A percentile compares a stretch with the other conserved stretches of the same genome.
phyloP scores from a whole-genome alignment of 2,888 invertebrate species.

The Crematogaster levior region DNA sequence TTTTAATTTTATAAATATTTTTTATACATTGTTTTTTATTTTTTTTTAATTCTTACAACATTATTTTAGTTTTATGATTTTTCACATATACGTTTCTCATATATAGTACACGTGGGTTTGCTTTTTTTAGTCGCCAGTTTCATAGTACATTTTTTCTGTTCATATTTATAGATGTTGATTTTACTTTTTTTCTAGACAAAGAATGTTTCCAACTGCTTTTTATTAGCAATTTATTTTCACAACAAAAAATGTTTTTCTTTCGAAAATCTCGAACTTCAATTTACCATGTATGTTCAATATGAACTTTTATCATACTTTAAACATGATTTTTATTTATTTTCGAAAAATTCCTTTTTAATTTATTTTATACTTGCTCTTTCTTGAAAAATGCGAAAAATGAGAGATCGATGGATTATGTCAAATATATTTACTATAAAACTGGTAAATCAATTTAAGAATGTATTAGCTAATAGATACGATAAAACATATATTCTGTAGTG shows the following conservation, averaged over 20 bases:
- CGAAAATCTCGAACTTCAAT: not conserved
- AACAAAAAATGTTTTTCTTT: constrained; percentile 12
- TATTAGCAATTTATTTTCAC: not conserved
- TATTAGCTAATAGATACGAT: constrained; percentile 7
- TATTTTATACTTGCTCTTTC: constrained; percentile 2
- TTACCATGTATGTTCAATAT: not conserved
- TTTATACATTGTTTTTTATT: not conserved
- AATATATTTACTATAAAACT: not conserved
- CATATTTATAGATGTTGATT: not conserved
- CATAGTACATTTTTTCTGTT: not conserved
- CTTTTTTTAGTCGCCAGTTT: not conserved
- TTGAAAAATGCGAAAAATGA: too few species aligned
- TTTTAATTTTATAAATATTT: not conserved
- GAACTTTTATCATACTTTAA: constrained; percentile 11
- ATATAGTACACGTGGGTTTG: not conserved
- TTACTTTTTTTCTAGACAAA: not conserved
- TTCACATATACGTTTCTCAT: not conserved
- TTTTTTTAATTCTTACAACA: not conserved
- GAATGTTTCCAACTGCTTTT: constrained; percentile 7
- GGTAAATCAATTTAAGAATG: constrained; percentile 7
- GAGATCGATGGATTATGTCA: not conserved
- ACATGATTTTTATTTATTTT: not conserved
- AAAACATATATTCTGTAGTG: not conserved
- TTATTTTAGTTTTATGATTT: constrained; percentile 24
- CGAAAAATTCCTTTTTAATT: not conserved